Evolutionary conservation across 2,113 vertebrate species (phyloP).

Genomic region (Myrmecobius fasciatus): DNA sequence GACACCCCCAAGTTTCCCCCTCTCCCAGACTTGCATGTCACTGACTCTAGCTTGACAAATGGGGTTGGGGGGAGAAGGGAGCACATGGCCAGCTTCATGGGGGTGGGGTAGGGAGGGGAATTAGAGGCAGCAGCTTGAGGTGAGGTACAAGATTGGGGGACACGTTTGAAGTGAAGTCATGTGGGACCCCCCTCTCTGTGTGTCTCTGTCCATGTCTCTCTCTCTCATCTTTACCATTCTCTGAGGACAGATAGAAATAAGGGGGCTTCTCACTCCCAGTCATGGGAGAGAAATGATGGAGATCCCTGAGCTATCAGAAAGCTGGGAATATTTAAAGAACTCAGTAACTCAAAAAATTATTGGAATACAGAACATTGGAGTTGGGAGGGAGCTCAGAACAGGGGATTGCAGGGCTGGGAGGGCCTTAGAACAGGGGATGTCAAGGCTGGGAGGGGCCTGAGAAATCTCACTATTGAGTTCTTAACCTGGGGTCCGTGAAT

Average conservation of each 20-base stretch:
- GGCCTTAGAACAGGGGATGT: no score
- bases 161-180: no score
- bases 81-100: not conserved
- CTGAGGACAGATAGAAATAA: not conserved
- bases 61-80: not conserved
- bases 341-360: not conserved
- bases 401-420: no score
- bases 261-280: not conserved
- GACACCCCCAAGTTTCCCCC: no score
- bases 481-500: not conserved
- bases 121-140: not conserved
- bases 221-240: not conserved
- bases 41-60: not conserved
- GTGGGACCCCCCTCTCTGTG: no score
- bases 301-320: not conserved
- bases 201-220: no score
- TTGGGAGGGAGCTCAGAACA: no score
- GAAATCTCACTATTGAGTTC: not conserved
- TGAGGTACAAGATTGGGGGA: no score
- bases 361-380: not conserved
- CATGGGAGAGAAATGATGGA: not conserved
- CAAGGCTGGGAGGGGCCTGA: not conserved
- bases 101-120: not conserved
- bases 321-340: not conserved
- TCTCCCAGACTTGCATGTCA: not conserved